phyloP scores from a whole-genome alignment of 2,888 invertebrate genomes.

The Physocephala rufipes region DNA sequence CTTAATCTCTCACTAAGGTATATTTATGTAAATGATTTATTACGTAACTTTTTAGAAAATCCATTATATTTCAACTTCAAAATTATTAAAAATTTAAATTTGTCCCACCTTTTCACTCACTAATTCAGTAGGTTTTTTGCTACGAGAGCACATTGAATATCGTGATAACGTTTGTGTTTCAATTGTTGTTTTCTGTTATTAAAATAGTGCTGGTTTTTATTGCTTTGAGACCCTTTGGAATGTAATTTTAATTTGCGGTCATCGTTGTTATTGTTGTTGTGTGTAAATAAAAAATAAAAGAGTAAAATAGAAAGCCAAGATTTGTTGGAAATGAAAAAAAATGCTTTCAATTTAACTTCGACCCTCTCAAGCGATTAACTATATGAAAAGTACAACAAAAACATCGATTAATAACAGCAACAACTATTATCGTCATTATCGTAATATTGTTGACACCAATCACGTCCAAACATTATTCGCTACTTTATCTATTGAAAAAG shows the following conservation, averaged over 20 bases:
- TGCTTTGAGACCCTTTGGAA: slow-evolving; percentile 19
- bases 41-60: no score
- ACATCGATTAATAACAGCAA: neutral
- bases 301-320: neutral
- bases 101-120: no score
- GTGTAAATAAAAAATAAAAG: neutral
- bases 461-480: slow-evolving; percentile 1
- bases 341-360: neutral
- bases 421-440: neutral
- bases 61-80: no score
- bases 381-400: slow-evolving; percentile 1
- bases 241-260: slow-evolving; percentile 7
- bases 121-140: no score
- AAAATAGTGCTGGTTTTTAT: no score
- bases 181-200: neutral
- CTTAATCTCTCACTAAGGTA: no score
- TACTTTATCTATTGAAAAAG: no score
- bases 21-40: no score
- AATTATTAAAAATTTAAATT: no score
- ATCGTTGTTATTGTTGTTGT: slow-evolving; percentile 21
- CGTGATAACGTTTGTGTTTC: neutral
- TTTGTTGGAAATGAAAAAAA: neutral
- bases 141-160: no score
- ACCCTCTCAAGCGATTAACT: no score
- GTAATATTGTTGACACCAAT: slow-evolving; percentile 23